Evolutionary conservation across 2,797 vertebrate species (phyloP).

Genomic region (Heliangelus exortis): DNA sequence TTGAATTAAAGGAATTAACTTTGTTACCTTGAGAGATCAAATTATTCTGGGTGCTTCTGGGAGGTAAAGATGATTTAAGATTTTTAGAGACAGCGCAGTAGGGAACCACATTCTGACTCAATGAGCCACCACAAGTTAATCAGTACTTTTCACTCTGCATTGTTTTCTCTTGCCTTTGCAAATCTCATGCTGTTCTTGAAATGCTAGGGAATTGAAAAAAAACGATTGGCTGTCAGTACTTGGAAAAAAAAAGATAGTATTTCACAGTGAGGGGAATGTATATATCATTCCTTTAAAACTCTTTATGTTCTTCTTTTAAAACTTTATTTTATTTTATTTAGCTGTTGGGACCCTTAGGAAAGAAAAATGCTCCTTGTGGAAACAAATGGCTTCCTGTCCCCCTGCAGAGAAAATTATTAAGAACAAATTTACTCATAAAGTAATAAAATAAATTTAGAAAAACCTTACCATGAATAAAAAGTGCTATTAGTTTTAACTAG

Average conservation of each 20-base stretch:
- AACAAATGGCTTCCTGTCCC: conserved; percentile 12
- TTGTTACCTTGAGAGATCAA: conserved; percentile 37
- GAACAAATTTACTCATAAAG: conserved; percentile 19
- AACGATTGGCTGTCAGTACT: conserved; percentile 7
- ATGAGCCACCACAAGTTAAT: conserved; percentile 58
- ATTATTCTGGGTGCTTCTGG: conserved; percentile 12
- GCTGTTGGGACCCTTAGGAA: neutral
- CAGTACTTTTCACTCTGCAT: conserved; percentile 51
- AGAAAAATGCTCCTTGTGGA: neutral
- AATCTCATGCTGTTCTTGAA: conserved; percentile 63
- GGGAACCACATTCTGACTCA: conserved; percentile 44
- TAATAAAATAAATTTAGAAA: conserved; percentile 16
- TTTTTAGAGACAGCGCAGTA: conserved; percentile 28
- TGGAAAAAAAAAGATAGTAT: neutral
- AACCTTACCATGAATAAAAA: neutral
- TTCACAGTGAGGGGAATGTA: conserved; percentile 13
- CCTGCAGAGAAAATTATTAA: conserved; percentile 36
- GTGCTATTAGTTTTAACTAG: neutral
- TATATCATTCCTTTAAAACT: neutral
- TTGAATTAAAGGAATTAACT: conserved; percentile 11
- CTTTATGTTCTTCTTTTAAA: neutral
- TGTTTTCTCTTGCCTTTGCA: conserved; percentile 65
- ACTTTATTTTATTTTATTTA: neutral
- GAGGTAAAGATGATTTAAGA: conserved; percentile 55
- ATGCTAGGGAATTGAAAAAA: conserved; percentile 44